Base-by-base conservation (phyloP, 1,140 invertebrate species). In the Neuroterus valhalla region DNA sequence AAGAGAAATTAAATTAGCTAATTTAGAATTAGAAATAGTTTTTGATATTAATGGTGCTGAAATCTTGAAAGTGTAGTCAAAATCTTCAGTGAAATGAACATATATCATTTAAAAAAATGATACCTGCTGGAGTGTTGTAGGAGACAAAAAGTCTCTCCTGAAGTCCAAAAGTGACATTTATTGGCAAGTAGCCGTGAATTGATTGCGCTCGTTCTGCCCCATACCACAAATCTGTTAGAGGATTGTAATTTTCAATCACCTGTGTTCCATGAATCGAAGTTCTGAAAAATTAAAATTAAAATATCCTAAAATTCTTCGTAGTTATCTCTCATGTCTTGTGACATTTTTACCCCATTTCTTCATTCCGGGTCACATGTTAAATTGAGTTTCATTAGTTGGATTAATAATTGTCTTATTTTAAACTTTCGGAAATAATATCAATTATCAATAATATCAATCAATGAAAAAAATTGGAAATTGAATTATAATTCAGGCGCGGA, bases 211-310 rank as follows among this genome's bases (percentile, higher is more conserved):
- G 88, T 68, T 92, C 91, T 62, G 92, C 92, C 48, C 90, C 90
- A 74, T 92, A 91, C 89, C 92, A 93, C 42, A 91, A 82, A 80
- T 93, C 91, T 6, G 87, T 85, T 38, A 93, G 84, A 0, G 92
- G 92, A 86, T 93, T 93, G 71, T 92, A 93, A 79, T 87, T 91
- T 77, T 91, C 91, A 67, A 91, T 89, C 19, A 85, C 87, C 76
- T 92, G 91, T 15, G 90, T 89, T 5, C 91, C 91, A 81, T 92
- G 92, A 77, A 92, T 90, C 8, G 91, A 91, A 81, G 92, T 92
- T 23, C 91, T 92, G 71, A 70, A 82, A 84, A 71, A 73, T 70
- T 62, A 0, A 48, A 19, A 50, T 67, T 19, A 66, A 66, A 48
- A 48, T 15, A 19, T 17, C 71, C 72, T 11, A 38, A 66, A 42